phyloP scores from a whole-genome alignment of 2,888 invertebrate species.

The Tanypteryx hageni region DNA sequence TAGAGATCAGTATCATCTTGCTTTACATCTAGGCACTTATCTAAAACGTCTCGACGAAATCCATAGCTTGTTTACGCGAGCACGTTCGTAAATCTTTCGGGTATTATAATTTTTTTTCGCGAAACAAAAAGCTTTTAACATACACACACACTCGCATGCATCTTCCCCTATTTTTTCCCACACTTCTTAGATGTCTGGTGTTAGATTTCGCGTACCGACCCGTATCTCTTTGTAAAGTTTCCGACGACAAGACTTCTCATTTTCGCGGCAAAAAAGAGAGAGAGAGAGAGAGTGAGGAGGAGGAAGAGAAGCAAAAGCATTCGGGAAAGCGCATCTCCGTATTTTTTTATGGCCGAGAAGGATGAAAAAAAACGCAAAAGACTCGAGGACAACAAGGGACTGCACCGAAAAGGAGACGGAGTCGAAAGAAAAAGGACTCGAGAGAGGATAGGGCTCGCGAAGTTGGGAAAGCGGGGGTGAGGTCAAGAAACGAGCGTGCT shows the following conservation, averaged over 20 bases:
- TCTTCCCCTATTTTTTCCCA: neutral
- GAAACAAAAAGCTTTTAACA: neutral
- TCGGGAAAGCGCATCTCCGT: conserved; percentile 39
- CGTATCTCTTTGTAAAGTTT: conserved; percentile 22
- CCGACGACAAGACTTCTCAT: conserved; percentile 39
- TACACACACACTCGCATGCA: neutral
- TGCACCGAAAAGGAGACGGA: neutral
- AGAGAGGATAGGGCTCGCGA: neutral
- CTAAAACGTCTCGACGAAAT: conserved; percentile 8
- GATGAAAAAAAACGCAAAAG: neutral
- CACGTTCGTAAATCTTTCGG: neutral
- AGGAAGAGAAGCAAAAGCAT: neutral
- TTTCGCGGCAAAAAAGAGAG: neutral
- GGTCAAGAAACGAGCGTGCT: neutral
- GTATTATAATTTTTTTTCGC: neutral
- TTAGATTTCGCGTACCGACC: conserved; percentile 46
- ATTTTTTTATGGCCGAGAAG: neutral
- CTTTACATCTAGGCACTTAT: neutral
- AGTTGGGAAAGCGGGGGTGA: neutral
- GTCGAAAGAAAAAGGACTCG: neutral
- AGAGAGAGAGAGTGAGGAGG: neutral
- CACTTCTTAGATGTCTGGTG: conserved; percentile 25
- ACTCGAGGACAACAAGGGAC: neutral
- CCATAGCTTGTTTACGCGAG: neutral
- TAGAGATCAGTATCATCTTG: neutral